Evolutionary conservation across 2,888 invertebrate species (phyloP), one percentile per base, ranked within the genome.

Genomic region (Leptinotarsa rubiginosa): DNA sequence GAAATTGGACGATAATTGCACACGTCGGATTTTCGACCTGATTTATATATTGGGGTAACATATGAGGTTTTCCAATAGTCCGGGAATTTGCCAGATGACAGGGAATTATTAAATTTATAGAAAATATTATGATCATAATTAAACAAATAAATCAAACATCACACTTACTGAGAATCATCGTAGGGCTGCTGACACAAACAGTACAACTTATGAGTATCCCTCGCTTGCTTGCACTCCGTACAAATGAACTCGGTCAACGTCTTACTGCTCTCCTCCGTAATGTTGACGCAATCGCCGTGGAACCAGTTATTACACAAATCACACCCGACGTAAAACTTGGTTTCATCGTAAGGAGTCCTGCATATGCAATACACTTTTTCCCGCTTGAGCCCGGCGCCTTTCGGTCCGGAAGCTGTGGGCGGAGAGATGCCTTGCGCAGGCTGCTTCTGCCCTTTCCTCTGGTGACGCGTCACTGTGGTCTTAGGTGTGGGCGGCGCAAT

Each of bases 261-360:
- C 87, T 96, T 95, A 77, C 97, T 97, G 90, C 95, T 94, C 86
- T 95, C 94, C 88, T 98, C 97, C 0, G 96, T 95, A 75, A 99
- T 95, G 64, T 95, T 95, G 15, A 99, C 97, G 87, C 99, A 99
- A 81, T 95, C 95, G 1, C 98, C 98, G 87, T 99, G 99, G 91
- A 97, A 99, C 98, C 99, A 99, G 88, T 98, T 97, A 85, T 96
- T 96, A 88, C 99, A 99, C 84, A 97, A 90, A 89, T 98, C 98
- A 89, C 99, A 99, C 75, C 97, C 97, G 79, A 99, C 96, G 88
- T 98, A 99, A 88, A 98, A 98, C 95, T 97, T 97, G 18, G 96
- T 95, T 84, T 96, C 96, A 87, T 99, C 98, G 86, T 98, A 98
- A 4, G 97, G 97, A 62, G 96, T 97, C 85, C 95, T 92, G 86